phyloP scores from a whole-genome alignment of 2,113 vertebrate species.

The Martes martes region DNA sequence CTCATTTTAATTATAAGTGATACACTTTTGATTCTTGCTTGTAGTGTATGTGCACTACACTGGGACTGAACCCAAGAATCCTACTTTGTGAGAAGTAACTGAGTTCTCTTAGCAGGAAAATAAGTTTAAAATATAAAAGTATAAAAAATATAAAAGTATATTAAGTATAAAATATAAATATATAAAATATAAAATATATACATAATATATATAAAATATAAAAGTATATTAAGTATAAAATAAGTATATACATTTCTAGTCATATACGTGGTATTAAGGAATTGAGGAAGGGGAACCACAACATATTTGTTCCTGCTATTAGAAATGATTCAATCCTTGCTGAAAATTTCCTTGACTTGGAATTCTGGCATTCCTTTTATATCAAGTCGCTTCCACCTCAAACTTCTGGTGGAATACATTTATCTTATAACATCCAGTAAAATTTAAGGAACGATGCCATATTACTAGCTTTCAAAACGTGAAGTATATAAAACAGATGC shows the following conservation, averaged over 20 bases:
- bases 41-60: background rate
- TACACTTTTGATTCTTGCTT: background rate
- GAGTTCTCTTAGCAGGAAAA: background rate
- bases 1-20: background rate
- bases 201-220: no score
- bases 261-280: no score
- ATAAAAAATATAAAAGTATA: no score
- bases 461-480: conserved; percentile 41
- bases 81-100: background rate
- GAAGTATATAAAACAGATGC: conserved; percentile 61
- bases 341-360: background rate
- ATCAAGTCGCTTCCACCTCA: background rate
- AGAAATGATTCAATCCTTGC: background rate
- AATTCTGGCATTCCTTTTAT: background rate
- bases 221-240: no score
- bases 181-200: no score
- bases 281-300: background rate
- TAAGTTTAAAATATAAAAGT: background rate
- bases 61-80: background rate
- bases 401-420: conserved; percentile 24
- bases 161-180: no score
- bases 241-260: background rate
- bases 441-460: background rate
- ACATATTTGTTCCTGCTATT: background rate
- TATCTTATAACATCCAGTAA: conserved; percentile 27